A percentile compares a stretch with the other conserved stretches of the same genome.
These are phyloP conservation scores for Poecilia latipinna DNA, from an alignment of 2,113 vertebrate genomes.

Conservation along the genomic window DNA sequence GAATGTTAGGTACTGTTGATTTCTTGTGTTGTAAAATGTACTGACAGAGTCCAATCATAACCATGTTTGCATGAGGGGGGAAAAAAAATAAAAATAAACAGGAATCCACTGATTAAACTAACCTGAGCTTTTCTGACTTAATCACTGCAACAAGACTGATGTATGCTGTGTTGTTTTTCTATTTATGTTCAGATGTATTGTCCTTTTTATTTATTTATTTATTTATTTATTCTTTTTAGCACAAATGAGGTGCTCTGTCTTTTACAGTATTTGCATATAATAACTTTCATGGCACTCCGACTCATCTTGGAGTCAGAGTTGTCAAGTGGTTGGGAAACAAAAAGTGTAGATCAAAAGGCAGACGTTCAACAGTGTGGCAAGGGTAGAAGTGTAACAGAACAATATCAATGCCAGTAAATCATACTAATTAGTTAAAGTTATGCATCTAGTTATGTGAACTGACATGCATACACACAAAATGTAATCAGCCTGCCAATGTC, in stretches of 20 bases:
- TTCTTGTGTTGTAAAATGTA: neutral
- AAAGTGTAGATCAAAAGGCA: no score
- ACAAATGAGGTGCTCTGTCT: neutral
- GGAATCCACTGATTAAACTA: neutral
- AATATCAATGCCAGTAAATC: neutral
- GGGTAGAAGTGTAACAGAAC: neutral
- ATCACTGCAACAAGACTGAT: neutral
- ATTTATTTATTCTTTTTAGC: neutral
- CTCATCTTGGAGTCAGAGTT: no score
- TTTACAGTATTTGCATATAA: neutral
- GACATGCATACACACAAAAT: neutral
- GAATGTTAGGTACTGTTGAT: neutral
- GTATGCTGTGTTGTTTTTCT: neutral
- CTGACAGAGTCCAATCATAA: neutral
- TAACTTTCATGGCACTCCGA: no score
- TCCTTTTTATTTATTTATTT: neutral
- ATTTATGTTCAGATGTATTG: no score
- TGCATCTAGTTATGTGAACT: no score
- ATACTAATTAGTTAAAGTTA: neutral
- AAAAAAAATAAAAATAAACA: neutral
- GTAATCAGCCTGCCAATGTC: neutral
- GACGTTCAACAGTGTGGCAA: neutral
- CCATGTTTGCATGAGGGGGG: neutral
- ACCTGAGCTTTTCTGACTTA: neutral
- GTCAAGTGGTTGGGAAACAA: no score